A percentile compares a stretch with the other conserved stretches of the same genome.
Evolutionary conservation across 2,888 invertebrate species (phyloP).

Genomic region (Cheilosia scutellata): DNA sequence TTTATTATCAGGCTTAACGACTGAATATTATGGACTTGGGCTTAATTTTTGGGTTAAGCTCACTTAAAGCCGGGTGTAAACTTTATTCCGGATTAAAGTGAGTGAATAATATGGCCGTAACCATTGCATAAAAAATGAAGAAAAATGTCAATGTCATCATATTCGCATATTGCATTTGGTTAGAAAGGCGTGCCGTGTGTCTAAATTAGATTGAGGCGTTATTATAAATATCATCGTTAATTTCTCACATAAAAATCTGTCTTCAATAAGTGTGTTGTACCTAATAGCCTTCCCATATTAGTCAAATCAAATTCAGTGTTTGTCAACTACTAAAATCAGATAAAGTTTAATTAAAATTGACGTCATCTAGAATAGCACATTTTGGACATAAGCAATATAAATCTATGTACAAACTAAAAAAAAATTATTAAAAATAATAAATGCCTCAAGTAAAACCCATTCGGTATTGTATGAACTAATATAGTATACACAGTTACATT

Average conservation of each 20-base stretch:
- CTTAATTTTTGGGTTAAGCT: too few relatives aligned
- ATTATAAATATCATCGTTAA: slow-evolving; percentile 3
- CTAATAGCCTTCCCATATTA: background rate
- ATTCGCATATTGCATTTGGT: background rate
- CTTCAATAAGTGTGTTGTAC: slow-evolving; percentile 10
- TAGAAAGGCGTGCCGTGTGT: background rate
- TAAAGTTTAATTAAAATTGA: slow-evolving; percentile 15
- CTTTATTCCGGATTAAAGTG: too few relatives aligned
- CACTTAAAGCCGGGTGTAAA: too few relatives aligned
- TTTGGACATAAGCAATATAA: slow-evolving; percentile 48
- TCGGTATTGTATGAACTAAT: slow-evolving; percentile 40
- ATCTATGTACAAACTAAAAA: slow-evolving; percentile 41
- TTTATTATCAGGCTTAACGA: too few relatives aligned
- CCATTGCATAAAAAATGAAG: too few relatives aligned
- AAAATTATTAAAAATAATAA: slow-evolving; percentile 6
- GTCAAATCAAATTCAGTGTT: slow-evolving; percentile 15
- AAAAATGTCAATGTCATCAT: background rate
- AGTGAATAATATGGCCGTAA: too few relatives aligned
- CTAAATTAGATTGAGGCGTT: slow-evolving; percentile 12
- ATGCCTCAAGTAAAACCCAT: slow-evolving; percentile 24
- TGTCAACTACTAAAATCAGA: slow-evolving; percentile 14
- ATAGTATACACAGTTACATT: background rate
- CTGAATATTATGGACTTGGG: too few relatives aligned
- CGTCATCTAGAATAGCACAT: slow-evolving; percentile 46
- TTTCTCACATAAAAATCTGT: background rate